Evolutionary conservation across 2,888 invertebrate species (phyloP).

Genomic region (Megaustenia siamemsis): DNA sequence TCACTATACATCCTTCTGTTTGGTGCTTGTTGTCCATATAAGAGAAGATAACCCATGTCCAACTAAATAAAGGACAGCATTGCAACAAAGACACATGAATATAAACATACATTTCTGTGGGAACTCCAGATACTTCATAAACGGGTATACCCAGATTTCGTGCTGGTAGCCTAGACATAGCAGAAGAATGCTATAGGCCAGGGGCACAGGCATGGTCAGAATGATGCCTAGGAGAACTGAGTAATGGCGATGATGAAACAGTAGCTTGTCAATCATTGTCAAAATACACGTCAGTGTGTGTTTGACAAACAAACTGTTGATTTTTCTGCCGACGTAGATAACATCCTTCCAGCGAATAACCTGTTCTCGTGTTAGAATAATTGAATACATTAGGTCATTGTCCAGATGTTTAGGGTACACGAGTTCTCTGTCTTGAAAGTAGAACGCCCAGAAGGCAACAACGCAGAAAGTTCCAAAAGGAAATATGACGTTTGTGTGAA

Average conservation of each 20-base stretch:
- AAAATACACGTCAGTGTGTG: background rate
- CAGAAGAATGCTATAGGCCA: background rate
- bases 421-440: slow-evolving; percentile 23
- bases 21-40: background rate
- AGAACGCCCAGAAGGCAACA: slow-evolving; percentile 7
- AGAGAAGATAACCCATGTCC: background rate
- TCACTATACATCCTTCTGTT: background rate
- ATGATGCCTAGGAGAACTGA: background rate
- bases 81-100: background rate
- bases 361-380: background rate
- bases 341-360: background rate
- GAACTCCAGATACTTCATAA: background rate
- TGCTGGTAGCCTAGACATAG: background rate
- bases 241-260: background rate
- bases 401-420: background rate
- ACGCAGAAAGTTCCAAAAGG: slow-evolving; percentile 3
- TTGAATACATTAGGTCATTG: background rate
- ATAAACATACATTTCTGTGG: background rate
- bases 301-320: slow-evolving; percentile 10
- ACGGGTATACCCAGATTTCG: slow-evolving; percentile 10
- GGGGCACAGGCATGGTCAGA: background rate
- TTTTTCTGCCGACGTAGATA: background rate
- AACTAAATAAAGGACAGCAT: background rate
- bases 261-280: background rate
- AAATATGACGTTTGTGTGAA: background rate